Evolutionary conservation across 2,888 invertebrate genomes (phyloP).

Genomic region (Colostygia pectinataria): DNA sequence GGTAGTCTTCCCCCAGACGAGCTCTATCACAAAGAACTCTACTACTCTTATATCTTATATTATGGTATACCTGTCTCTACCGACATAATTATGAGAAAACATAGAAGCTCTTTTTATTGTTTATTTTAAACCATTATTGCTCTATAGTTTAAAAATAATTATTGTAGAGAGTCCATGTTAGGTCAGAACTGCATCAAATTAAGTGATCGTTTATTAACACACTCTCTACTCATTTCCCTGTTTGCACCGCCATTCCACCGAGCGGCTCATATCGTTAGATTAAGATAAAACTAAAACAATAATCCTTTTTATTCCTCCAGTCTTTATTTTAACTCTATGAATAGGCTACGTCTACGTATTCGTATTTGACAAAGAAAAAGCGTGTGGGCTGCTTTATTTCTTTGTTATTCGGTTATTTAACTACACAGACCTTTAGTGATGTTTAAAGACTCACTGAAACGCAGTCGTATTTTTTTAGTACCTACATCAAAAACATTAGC

Average conservation of each 20-base stretch:
- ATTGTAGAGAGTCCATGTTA: too few relatives aligned
- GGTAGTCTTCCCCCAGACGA: too few relatives aligned
- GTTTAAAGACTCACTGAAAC: conserved; percentile 52
- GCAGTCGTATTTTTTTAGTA: background rate
- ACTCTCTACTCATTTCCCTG: conserved; percentile 42
- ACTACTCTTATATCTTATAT: too few relatives aligned
- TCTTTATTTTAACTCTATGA: conserved; percentile 73
- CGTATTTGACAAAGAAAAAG: conserved; percentile 46
- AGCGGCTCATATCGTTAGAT: conserved; percentile 73
- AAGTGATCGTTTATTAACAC: background rate
- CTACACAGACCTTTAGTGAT: conserved; percentile 44
- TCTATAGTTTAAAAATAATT: too few relatives aligned
- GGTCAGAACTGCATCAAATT: too few relatives aligned
- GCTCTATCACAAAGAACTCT: too few relatives aligned
- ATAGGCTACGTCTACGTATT: conserved; percentile 58
- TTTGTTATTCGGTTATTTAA: conserved; percentile 45
- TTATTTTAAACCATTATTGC: too few relatives aligned
- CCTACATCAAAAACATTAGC: too few relatives aligned
- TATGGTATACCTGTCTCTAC: too few relatives aligned
- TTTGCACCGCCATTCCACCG: conserved; percentile 48
- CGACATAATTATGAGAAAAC: too few relatives aligned
- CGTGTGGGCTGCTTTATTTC: conserved; percentile 65
- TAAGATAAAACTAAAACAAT: conserved; percentile 82
- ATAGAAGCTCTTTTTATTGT: too few relatives aligned
- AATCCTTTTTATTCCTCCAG: conserved; percentile 76